A percentile compares a stretch with the other conserved stretches of the same genome.
These are phyloP conservation scores for Otus sunia DNA, from an alignment of 2,113 vertebrate genomes.

Conservation along the genomic window DNA sequence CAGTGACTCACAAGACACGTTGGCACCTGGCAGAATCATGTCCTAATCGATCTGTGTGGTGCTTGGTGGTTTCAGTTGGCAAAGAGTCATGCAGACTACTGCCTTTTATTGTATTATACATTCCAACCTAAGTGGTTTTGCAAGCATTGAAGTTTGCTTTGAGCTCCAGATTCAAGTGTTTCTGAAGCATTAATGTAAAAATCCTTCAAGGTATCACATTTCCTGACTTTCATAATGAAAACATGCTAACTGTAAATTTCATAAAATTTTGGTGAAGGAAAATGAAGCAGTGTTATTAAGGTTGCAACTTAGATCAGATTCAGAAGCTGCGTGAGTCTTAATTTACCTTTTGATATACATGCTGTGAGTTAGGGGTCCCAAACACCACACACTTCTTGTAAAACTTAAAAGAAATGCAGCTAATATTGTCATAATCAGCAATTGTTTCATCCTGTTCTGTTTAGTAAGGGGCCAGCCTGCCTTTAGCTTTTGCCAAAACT, in stretches of 20 bases:
- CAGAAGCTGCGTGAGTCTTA: background rate
- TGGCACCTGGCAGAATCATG: background rate
- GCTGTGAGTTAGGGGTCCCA: background rate
- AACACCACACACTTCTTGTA: background rate
- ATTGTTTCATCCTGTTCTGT: background rate
- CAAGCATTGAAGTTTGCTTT: background rate
- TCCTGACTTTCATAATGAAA: background rate
- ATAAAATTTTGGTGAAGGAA: background rate
- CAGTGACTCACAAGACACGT: constrained; percentile 24
- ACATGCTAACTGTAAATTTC: background rate
- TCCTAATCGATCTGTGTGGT: background rate
- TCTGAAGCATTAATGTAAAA: background rate
- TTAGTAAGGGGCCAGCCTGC: background rate
- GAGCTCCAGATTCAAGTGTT: background rate
- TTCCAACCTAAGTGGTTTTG: constrained; percentile 26
- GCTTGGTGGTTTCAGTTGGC: constrained; percentile 8
- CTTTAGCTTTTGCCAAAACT: background rate
- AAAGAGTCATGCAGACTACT: background rate
- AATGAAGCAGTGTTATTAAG: background rate
- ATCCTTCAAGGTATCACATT: background rate
- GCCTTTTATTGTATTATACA: background rate
- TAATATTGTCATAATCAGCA: background rate
- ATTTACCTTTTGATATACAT: background rate
- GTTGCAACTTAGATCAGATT: background rate
- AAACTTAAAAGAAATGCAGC: background rate